phyloP scores from a whole-genome alignment of 2,888 invertebrate genomes.

The Nomada goodeniana region DNA sequence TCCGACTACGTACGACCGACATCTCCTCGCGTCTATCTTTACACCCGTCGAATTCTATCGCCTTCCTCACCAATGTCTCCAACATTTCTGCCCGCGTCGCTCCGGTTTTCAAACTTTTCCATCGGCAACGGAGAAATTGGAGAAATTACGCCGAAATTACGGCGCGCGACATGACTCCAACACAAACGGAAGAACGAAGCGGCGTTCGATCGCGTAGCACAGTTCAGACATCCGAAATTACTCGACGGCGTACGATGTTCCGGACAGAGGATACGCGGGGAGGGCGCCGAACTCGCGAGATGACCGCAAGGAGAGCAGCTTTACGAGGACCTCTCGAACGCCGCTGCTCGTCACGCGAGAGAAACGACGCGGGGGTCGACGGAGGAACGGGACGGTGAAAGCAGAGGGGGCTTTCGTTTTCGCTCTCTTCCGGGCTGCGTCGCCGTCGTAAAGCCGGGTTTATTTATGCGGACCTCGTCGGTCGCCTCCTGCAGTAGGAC shows the following conservation, averaged over 20 bases:
- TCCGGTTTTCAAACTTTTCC: not conserved
- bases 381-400: conserved; percentile 3
- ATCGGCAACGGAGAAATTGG: not conserved
- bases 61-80: not conserved
- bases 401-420: conserved; percentile 64
- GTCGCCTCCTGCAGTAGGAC: conserved; percentile 80
- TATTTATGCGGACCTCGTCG: conserved; percentile 84
- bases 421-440: conserved; percentile 62
- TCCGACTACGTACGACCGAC: not conserved
- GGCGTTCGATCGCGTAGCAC: not conserved
- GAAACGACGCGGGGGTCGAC: conserved; percentile 51
- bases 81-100: no score
- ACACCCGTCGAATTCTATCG: no score
- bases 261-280: conserved; percentile 8
- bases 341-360: conserved; percentile 71
- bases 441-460: conserved; percentile 81
- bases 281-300: conserved; percentile 57
- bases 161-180: conserved; percentile 7
- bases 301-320: conserved; percentile 78
- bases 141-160: not conserved
- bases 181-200: conserved; percentile 20
- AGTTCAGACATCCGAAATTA: conserved; percentile 45
- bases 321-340: conserved; percentile 78
- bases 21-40: not conserved
- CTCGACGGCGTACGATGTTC: conserved; percentile 12